Base-by-base conservation (phyloP, 2,113 vertebrate genomes). In the Lepus europaeus region DNA sequence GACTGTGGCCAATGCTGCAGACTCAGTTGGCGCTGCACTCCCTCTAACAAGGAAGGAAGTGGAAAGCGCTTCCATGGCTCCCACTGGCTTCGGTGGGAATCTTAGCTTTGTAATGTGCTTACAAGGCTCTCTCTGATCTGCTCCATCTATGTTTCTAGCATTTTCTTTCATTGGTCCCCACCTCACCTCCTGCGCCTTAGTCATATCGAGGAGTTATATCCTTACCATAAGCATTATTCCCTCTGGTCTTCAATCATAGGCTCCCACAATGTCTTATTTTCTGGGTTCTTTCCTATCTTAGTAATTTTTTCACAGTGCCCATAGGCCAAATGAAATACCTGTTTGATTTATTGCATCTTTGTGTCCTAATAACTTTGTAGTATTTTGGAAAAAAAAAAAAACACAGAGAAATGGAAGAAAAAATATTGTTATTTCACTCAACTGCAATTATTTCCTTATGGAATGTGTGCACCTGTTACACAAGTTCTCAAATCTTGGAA, bases 121-220 rank as follows among this genome's bases (percentile, higher is more conserved):
- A 4, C 2, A 0, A 66, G 31, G 12, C 45, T 36, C 19, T 72
- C 39, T 29, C 3, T 9, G 4, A 31, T 14, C 25, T 25, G 17
- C 31, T 9, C 6, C 23, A 4, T 33, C 20, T 79, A 20, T 66
- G 13, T 64, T 78, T 59, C 70, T 1, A 10, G 78, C 56, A 6
- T n/a, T 59, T 16, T 63, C 93, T 79, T 20, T 61, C 22, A 4
- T 27, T 0, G 4, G 9, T 6, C 14, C 72, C 49, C 4, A 31
- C 56, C 22, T 39, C 9, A 1, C 27, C 4, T 3, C 68, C 33
- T 0, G 12, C 6, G 53, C n/a, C 72, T 64, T 2, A 13, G 22
- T 82, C 56, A 0, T 3, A 2, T 36, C 27, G 3, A 10, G n/a
- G 29, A 33, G 22, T 12, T 64, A 51, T 2, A 3, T 33, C 6